Conservation (phyloP, 2,797 vertebrate genomes). For the Rhinichthys osculus region DNA sequence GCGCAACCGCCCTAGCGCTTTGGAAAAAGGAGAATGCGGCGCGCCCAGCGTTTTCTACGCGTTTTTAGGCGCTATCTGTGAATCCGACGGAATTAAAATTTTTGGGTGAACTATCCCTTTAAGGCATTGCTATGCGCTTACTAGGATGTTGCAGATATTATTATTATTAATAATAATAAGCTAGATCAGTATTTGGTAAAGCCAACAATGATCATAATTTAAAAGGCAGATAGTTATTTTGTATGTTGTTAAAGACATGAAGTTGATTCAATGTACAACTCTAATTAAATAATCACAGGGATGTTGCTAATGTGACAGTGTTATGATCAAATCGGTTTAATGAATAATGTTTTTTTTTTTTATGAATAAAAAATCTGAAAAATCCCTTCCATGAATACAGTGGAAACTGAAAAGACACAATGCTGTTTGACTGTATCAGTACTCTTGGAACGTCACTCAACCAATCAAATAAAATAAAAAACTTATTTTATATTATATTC, state of each 20-base stretch:
- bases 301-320: not conserved
- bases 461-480: too few relatives aligned
- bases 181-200: not conserved
- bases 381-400: not conserved
- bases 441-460: not conserved
- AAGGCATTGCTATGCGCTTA: too few relatives aligned
- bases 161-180: not conserved
- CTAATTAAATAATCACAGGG: too few relatives aligned
- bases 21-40: too few relatives aligned
- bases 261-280: too few relatives aligned
- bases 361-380: not conserved
- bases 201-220: not conserved
- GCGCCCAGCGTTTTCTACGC: too few relatives aligned
- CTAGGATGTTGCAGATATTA: too few relatives aligned
- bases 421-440: not conserved
- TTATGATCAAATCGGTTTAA: not conserved
- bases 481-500: not conserved
- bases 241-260: not conserved
- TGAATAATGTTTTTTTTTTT: not conserved
- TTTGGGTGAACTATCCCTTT: too few relatives aligned
- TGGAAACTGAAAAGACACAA: not conserved
- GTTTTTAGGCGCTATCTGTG: too few relatives aligned
- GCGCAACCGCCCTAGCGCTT: too few relatives aligned
- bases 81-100: not conserved
- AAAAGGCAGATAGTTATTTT: not conserved